phyloP scores from a whole-genome alignment of 2,113 vertebrate genomes.

The Microcebus tavaratra region DNA sequence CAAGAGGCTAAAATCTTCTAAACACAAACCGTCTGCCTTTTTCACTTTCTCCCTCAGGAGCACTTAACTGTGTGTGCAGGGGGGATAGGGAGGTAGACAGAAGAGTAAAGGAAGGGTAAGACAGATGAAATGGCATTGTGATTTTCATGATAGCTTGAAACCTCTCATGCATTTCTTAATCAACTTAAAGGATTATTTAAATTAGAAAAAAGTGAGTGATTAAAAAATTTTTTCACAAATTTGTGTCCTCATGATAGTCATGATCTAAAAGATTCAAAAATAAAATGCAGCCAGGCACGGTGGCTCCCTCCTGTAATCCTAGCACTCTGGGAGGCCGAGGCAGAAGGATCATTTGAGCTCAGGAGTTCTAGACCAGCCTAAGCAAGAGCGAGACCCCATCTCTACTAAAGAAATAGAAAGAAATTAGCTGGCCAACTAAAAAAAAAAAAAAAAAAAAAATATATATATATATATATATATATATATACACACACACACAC shows the following conservation, averaged over 20 bases:
- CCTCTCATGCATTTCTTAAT: neutral
- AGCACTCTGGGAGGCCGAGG: too few relatives aligned
- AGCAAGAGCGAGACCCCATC: too few relatives aligned
- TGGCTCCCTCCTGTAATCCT: too few relatives aligned
- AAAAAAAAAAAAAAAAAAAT: too few relatives aligned
- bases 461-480: too few relatives aligned
- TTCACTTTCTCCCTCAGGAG: neutral
- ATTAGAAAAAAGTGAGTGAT: neutral
- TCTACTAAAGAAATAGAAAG: too few relatives aligned
- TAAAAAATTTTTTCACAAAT: neutral
- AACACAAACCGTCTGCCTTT: neutral
- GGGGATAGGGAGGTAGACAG: too few relatives aligned
- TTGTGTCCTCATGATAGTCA: neutral
- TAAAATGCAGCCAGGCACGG: neutral
- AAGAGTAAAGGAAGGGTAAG: neutral
- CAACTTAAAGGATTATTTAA: neutral
- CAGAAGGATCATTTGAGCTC: too few relatives aligned
- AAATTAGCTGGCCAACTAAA: too few relatives aligned
- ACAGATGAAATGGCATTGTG: neutral
- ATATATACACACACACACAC: too few relatives aligned
- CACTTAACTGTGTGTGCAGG: neutral
- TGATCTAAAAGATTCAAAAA: neutral
- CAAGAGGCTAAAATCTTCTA: neutral
- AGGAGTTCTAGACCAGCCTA: too few relatives aligned
- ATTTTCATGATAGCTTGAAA: neutral